Percentiles rank a stretch among this genome's conserved stretches.
Conservation (phyloP, 1,140 invertebrate species). For the Daktulosphaira vitifoliae region DNA sequence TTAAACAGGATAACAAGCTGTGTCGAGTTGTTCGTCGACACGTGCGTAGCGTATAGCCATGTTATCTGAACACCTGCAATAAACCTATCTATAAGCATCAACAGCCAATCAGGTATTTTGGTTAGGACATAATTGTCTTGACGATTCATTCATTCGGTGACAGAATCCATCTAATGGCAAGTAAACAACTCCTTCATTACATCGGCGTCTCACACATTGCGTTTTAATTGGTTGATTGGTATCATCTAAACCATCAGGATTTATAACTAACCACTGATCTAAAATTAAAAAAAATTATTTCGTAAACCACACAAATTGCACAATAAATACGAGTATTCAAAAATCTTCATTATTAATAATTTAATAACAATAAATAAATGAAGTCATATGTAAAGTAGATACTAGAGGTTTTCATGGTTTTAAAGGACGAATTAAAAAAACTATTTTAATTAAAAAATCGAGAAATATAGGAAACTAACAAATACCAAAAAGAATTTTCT, state of each 20-base stretch:
- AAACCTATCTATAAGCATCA: background rate
- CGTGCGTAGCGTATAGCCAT: background rate
- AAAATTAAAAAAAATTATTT: too few relatives aligned
- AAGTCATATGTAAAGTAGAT: too few relatives aligned
- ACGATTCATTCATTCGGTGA: background rate
- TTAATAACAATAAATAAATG: too few relatives aligned
- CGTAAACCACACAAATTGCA: too few relatives aligned
- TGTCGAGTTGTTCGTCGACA: background rate
- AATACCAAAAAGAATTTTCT: too few relatives aligned
- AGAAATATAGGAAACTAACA: too few relatives aligned
- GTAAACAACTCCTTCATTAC: slow-evolving; percentile 9
- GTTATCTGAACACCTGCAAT: background rate
- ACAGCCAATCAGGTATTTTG: background rate
- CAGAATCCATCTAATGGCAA: slow-evolving; percentile 14
- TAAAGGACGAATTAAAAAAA: too few relatives aligned
- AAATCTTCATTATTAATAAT: too few relatives aligned
- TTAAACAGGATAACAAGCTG: slow-evolving; percentile 8
- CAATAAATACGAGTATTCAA: too few relatives aligned
- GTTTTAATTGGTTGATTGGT: background rate
- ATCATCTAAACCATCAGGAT: background rate
- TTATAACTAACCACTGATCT: slow-evolving; percentile 17
- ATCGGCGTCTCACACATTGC: background rate
- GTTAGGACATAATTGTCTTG: background rate
- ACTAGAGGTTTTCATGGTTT: too few relatives aligned
- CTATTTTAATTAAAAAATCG: too few relatives aligned